Conservation (phyloP, 1,140 invertebrate species). For the Aporrectodea caliginosa region DNA sequence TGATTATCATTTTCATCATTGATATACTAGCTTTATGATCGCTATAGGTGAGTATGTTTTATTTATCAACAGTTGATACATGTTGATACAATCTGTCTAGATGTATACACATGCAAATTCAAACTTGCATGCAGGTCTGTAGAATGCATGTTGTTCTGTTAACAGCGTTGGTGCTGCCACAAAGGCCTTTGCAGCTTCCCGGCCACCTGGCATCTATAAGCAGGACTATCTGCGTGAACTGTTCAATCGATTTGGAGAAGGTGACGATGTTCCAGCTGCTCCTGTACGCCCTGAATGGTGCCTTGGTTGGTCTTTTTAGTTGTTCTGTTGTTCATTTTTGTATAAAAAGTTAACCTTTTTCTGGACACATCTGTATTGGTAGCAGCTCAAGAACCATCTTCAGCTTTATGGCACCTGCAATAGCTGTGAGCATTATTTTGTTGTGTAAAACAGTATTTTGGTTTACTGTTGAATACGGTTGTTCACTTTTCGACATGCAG, state of each 20-base stretch:
- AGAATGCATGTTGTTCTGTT: not conserved
- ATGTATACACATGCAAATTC: not conserved
- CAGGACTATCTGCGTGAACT: constrained; percentile 64
- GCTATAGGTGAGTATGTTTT: too few relatives aligned
- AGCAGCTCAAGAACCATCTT: too few relatives aligned
- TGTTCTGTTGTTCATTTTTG: too few relatives aligned
- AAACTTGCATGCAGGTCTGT: not conserved
- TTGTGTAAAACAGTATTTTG: too few relatives aligned
- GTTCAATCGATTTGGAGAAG: constrained; percentile 70
- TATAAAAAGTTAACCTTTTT: too few relatives aligned
- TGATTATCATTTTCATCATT: too few relatives aligned
- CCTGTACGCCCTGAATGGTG: constrained; percentile 80
- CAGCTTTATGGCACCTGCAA: too few relatives aligned
- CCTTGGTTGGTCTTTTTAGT: constrained; percentile 62
- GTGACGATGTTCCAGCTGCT: constrained; percentile 67
- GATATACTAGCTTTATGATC: too few relatives aligned
- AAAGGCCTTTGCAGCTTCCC: constrained; percentile 33
- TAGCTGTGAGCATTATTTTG: too few relatives aligned
- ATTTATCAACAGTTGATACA: not conserved
- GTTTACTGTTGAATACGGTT: too few relatives aligned
- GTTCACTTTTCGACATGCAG: too few relatives aligned
- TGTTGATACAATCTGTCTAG: not conserved
- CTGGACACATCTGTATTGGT: too few relatives aligned
- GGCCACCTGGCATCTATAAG: constrained; percentile 69
- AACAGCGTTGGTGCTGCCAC: not conserved